Evolutionary conservation across 1,140 invertebrate species (phyloP), one percentile per base, ranked within the genome.

Genomic region (Halictus rubicundus): DNA sequence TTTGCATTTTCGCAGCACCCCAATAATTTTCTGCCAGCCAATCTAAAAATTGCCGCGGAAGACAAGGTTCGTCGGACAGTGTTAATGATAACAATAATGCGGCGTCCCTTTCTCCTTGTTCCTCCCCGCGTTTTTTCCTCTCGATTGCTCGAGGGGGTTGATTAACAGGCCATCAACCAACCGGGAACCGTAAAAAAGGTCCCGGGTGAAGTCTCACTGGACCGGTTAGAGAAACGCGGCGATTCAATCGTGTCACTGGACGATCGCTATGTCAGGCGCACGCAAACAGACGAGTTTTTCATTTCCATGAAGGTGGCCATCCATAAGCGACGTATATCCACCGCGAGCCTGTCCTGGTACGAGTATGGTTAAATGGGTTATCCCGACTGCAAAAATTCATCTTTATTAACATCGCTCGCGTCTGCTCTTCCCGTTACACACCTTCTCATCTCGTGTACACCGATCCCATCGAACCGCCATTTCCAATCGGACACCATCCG

Each of bases 301-400:
- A 46, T 73, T 74, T 79, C 71, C 78, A 74, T 71, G 71, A 52
- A 74, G 78, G 70, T 79, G 78, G 70, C 52, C 78, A 79, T 32
- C 39, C 70, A 70, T 79, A 49, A 78, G 69, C 61, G 49, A 49
- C 68, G 54, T 59, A 12, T 46, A 63, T 63, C 57, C 7, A 21
- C 32, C 37, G 19, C 23, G n/a, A 70, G 39, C 46, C 68, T 46
- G 46, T 52, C 42, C 57, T 37, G 49, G 32, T 61, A 57, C 68
- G 10, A 12, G 37, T 78, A 81, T 80, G 81, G 81, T 70, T 46
- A 83, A 80, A 83, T 83, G 78, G 81, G 81, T 83, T 83, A 83
- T 69, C 10, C 23, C 7, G 79, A 23, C 57, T 65, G 68, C 78
- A 80, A 73, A 80, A 83, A 73, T 75, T 32, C 65, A 74, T 64